Base-by-base conservation (phyloP, 92 coral and sea anemone genomes). In the Zoanthus solanderi region DNA sequence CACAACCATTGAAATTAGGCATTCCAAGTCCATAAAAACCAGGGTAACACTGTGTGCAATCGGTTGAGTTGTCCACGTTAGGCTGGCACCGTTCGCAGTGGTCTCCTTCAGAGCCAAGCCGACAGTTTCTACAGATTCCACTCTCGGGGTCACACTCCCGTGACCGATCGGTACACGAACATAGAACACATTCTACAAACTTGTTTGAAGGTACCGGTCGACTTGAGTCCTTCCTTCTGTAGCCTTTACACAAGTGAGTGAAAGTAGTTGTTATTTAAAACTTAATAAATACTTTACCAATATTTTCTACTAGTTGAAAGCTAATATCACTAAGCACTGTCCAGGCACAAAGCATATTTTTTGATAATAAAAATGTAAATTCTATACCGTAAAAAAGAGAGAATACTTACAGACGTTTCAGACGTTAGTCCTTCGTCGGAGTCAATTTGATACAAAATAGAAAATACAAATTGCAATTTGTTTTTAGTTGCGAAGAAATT, bases 121-220 rank as follows among this genome's bases (percentile, higher is more conserved):
- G 92, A 88, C 99, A 97, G 94, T 94, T 88, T 5, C 63, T 78
- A 71, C 99, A 97, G 50, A 71, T 76, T 8, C 99, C 96, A 57
- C 90, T 89, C 91, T 95, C 99, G 52, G 91, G 92, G 31, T 92
- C 83, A 65, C 99, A 97, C 9, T 90, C 91, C 6, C 73, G 67
- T 65, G 99, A 97, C 53, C 99, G 95, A 72, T 84, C 79, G 15
- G 87, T 92, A 77, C 99, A 97, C 10, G 94, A 84, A 63, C 99
- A 97, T 7, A 81, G 92, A 23, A 46, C 89, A 83, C 99, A 96
- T 73, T 53, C 81, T 31, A 45, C 87, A 61, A 90, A 90, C 44
- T 77, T 78, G 76, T 71, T 85, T 58, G 90, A 78, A 69, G 78
- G 83, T 54, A 9, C 50, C 2, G 28, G 63, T 66, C 30, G 58